phyloP scores from a whole-genome alignment of 2,888 invertebrate genomes.

The Hydrotaea cyrtoneurina region DNA sequence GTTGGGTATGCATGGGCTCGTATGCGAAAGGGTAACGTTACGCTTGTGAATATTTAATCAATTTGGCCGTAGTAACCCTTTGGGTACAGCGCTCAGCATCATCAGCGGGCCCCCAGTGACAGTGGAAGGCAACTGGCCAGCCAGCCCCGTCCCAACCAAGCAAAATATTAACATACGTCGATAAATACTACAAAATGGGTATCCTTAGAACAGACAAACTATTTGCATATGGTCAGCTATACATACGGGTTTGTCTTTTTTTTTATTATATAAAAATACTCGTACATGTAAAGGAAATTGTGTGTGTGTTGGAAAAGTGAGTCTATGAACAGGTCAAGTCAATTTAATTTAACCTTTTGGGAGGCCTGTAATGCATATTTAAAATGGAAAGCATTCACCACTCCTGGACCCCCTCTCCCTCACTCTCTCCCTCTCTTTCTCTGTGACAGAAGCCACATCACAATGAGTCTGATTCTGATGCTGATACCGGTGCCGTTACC shows the following conservation, averaged over 20 bases:
- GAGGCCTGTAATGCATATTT: constrained; percentile 67
- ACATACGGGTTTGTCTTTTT: neutral
- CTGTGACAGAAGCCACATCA: constrained; percentile 6
- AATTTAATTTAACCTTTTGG: constrained; percentile 76
- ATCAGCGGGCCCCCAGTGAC: neutral
- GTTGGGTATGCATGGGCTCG: constrained; percentile 40
- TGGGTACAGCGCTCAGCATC: constrained; percentile 45
- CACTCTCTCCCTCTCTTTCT: too few relatives aligned
- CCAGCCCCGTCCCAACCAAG: neutral
- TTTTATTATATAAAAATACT: too few relatives aligned
- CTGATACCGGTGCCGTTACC: constrained; percentile 3
- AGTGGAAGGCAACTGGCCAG: neutral
- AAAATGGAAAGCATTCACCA: constrained; percentile 57
- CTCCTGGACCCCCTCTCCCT: neutral
- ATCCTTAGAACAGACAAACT: constrained; percentile 24
- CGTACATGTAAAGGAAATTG: neutral
- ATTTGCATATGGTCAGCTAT: neutral
- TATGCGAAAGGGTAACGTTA: constrained; percentile 62
- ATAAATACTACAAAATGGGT: constrained; percentile 34
- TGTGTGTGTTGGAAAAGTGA: neutral
- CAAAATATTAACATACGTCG: constrained; percentile 36
- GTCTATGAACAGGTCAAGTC: constrained; percentile 72
- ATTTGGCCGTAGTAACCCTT: constrained; percentile 67
- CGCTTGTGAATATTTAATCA: constrained; percentile 79
- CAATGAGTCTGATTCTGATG: constrained; percentile 49